Conservation (phyloP, 2,113 vertebrate genomes). For the Halcyon senegalensis region DNA sequence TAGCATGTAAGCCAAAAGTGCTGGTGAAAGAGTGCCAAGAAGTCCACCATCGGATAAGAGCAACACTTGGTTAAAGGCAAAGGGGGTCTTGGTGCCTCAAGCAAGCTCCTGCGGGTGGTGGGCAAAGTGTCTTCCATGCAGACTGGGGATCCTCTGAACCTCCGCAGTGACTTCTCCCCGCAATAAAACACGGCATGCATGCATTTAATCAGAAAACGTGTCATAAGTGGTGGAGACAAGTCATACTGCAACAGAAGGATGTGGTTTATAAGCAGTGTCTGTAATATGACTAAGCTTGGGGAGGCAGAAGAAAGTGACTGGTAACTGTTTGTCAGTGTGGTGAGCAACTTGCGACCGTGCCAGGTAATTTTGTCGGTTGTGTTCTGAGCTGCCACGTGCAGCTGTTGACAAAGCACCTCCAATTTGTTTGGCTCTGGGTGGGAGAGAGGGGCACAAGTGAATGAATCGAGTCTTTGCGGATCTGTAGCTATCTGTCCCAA, state of each 20-base stretch:
- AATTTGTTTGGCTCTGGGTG: background rate
- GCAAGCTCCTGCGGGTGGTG: background rate
- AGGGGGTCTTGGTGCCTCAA: background rate
- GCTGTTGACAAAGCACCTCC: background rate
- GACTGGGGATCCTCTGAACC: background rate
- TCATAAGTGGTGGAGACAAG: background rate
- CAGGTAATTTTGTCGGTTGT: constrained; percentile 6
- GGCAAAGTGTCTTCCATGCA: background rate
- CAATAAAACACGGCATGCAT: background rate
- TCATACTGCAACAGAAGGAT: constrained; percentile 45
- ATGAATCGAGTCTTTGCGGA: background rate
- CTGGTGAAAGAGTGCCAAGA: background rate
- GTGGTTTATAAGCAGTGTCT: constrained; percentile 20
- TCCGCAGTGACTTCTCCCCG: accelerated
- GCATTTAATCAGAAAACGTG: background rate
- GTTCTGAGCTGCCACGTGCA: constrained; percentile 10
- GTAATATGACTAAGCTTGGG: constrained; percentile 24
- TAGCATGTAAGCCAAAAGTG: accelerated
- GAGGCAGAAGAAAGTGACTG: constrained; percentile 50
- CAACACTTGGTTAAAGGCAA: background rate
- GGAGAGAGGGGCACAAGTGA: constrained; percentile 9
- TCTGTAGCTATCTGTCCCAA: constrained; percentile 5
- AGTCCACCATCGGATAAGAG: background rate
- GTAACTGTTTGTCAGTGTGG: constrained; percentile 16
- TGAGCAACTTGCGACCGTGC: background rate